Evolutionary conservation across 92 coral and sea anemone species (phyloP), one percentile per base, ranked within the genome.

Genomic region (Epizoanthus stellaris): DNA sequence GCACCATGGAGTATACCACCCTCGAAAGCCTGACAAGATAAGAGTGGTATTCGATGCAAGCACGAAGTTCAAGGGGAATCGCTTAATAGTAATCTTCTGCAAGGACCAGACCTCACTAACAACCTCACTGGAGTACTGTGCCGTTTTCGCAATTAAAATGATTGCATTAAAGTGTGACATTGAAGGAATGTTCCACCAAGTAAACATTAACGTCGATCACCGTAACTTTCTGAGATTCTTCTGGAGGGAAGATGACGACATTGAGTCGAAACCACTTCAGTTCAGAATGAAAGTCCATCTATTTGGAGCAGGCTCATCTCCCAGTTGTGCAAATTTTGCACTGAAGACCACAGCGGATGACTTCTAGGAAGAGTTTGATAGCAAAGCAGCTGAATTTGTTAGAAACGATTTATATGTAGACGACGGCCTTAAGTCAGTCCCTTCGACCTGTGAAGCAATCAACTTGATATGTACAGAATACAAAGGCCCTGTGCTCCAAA

Each of bases 1-100:
- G 17, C 85, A 79, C 40, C 88, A 74, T 63, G 82, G 82, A 30
- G 63, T 82, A 13, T 82, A 82, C 63, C 71, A 82, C 25, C 75
- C 76, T 20, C 54, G 67, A 62, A 82, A 19, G 67, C 74, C 15
- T 1, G 59, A 69, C 16, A 82, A 82, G 49, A 49, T 82, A 8
- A 38, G 80, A 3, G 77, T 82, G 19, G 86, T 82, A 19, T 82
- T 82, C 66, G 65, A 82, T 54, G 66, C 60, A 11, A 82, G 86
- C 42, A 65, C 86, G 3, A 45, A 45, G n/a, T 82, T 65, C 64
- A n/a, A 62, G 77, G 77, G 5, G 70, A 58, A 20, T 47, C 65
- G 1, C 49, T 79, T 45, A 79, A 79, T 58, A 43, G 54, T 16
- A 17, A 61, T 7, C 56, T 79, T 1, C 34, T 79, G 43, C 57